Evolutionary conservation across 30 jellyfish, hydroid and myxozoan species (phyloP).

Genomic region (Euphysa ruthae): DNA sequence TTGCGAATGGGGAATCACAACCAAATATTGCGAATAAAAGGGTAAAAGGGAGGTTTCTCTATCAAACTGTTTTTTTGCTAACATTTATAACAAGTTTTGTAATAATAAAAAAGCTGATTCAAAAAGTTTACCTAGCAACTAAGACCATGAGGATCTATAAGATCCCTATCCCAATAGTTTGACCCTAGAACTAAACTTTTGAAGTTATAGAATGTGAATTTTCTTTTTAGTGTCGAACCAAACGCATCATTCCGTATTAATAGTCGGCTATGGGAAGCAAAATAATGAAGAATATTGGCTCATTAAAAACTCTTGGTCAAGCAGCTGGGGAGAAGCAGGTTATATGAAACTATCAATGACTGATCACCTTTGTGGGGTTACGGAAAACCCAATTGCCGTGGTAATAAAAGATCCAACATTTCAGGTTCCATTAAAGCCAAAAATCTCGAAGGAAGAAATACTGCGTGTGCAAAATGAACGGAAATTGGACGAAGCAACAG

Average conservation of each 20-base stretch:
- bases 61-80: no score
- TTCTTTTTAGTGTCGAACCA: constrained; percentile 56
- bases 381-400: constrained; percentile 89
- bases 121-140: no score
- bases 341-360: constrained; percentile 83
- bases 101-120: no score
- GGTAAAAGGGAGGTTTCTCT: no score
- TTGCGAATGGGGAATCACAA: no score
- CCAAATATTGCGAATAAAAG: no score
- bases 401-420: constrained; percentile 62
- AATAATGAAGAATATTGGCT: constrained; percentile 89
- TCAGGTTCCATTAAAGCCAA: constrained; percentile 68
- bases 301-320: constrained; percentile 92
- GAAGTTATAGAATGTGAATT: no score
- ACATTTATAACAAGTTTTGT: no score
- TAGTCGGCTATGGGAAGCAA: constrained; percentile 80
- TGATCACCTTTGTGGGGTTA: constrained; percentile 75
- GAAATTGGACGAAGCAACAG: constrained; percentile 13
- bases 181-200: no score
- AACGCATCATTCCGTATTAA: constrained; percentile 90
- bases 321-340: constrained; percentile 95
- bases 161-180: no score
- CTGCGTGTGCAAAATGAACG: constrained; percentile 3
- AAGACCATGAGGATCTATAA: no score
- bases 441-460: constrained; percentile 26